Evolutionary conservation across 37 sponge, comb jelly and placozoan genomes (phyloP).

Genomic region (Trichoplax adhaerens): DNA sequence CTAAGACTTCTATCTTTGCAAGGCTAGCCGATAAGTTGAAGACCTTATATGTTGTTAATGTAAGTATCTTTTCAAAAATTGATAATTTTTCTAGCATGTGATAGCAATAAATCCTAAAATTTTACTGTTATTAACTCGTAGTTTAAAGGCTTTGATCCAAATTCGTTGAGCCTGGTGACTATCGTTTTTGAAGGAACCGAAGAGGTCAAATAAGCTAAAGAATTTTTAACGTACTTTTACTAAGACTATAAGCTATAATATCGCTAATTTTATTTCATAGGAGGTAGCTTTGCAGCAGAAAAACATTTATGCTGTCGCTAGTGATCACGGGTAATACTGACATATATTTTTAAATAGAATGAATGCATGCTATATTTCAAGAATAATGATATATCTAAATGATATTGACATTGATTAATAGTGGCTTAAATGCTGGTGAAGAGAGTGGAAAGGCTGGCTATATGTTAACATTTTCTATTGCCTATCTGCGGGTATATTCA

Average conservation of each 20-base stretch:
- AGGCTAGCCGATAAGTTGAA: constrained; percentile 41
- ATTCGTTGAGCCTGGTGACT: constrained; percentile 57
- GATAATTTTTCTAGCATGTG: no score
- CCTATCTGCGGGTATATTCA: constrained; percentile 62
- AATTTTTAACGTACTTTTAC: not conserved
- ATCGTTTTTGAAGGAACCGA: constrained; percentile 72
- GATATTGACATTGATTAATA: constrained; percentile 7
- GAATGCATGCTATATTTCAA: not conserved
- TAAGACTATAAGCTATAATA: not conserved
- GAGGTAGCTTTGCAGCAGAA: constrained; percentile 56
- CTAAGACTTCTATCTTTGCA: not conserved
- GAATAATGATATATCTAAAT: not conserved
- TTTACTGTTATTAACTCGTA: not conserved
- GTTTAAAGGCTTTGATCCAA: constrained; percentile 78
- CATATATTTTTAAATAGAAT: not conserved
- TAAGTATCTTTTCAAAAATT: no score
- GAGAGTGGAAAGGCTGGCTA: constrained; percentile 87
- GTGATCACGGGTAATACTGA: constrained; percentile 37
- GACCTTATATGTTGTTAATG: constrained; percentile 33
- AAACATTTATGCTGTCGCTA: constrained; percentile 43
- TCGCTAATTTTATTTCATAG: constrained; percentile 13
- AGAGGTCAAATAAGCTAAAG: constrained; percentile 3
- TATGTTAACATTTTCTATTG: constrained; percentile 70
- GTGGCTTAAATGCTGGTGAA: constrained; percentile 79
- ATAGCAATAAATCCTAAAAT: no score